Percentiles rank a stretch among this genome's conserved stretches.
Conservation (phyloP, 2,113 vertebrate species). For the Galbula dea region DNA sequence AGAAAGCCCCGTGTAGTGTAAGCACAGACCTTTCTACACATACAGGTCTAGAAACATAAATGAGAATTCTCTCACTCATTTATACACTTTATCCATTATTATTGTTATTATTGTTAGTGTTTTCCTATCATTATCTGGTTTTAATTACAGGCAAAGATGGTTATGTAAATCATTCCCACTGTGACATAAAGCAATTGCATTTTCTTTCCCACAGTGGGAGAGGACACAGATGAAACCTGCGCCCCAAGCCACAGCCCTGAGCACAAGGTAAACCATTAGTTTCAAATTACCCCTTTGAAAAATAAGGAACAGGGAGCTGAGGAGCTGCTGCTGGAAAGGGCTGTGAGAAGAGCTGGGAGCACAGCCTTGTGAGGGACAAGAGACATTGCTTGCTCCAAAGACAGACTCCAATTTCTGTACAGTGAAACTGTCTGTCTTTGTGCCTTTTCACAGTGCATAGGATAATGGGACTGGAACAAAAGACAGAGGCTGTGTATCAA, state of each 20-base stretch:
- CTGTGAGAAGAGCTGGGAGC: neutral
- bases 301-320: neutral
- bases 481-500: neutral
- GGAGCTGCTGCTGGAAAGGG: neutral
- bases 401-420: neutral
- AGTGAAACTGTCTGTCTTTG: neutral
- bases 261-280: neutral
- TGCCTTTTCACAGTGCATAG: neutral
- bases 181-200: neutral
- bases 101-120: neutral
- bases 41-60: neutral
- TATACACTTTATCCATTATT: neutral
- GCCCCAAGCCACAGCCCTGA: neutral
- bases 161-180: neutral
- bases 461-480: neutral
- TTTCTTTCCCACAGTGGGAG: neutral
- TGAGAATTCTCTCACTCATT: neutral
- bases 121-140: neutral
- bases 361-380: fast-evolving
- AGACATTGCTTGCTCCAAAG: neutral
- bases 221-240: neutral
- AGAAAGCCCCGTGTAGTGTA: neutral
- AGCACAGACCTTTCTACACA: neutral
- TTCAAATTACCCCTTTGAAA: neutral
- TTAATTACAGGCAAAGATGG: slow-evolving; percentile 7